These are phyloP conservation scores for Trichomycterus rosablanca DNA, from an alignment of 2,113 vertebrate species.

Conservation along the genomic window DNA sequence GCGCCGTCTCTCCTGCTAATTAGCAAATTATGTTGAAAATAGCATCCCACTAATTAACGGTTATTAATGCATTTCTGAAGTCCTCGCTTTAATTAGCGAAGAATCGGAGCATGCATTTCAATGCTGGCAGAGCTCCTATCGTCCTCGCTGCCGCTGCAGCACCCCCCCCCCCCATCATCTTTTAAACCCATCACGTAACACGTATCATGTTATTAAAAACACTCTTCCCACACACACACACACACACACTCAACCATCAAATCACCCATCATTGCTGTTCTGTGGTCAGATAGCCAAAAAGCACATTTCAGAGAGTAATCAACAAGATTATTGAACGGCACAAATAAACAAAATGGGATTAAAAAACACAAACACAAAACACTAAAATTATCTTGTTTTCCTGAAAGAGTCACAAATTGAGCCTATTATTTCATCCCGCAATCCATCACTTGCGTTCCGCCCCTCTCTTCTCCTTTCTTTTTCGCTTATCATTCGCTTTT, in stretches of 20 bases:
- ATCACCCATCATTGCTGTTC: conserved; percentile 9
- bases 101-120: conserved; percentile 79
- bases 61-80: conserved; percentile 99
- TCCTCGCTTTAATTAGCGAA: conserved; percentile 97
- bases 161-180: conserved; percentile 16
- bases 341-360: conserved; percentile 78
- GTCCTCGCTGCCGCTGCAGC: conserved; percentile 37
- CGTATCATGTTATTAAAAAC: conserved; percentile 32
- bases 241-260: not conserved
- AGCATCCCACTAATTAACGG: conserved; percentile 97
- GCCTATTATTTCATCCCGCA: conserved; percentile 77
- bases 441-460: conserved; percentile 81
- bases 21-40: conserved; percentile 99
- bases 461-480: not conserved
- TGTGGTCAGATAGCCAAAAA: conserved; percentile 40
- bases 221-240: conserved; percentile 10
- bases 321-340: conserved; percentile 46
- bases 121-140: conserved; percentile 47
- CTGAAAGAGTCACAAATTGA: conserved; percentile 83
- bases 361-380: conserved; percentile 82
- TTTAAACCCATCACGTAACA: conserved; percentile 32
- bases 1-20: conserved; percentile 86
- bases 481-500: conserved; percentile 49
- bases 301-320: conserved; percentile 35
- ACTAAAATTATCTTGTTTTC: conserved; percentile 83